Conservation (phyloP, 53 echinoderm and acorn worm species). For the Zoroaster sp. region DNA sequence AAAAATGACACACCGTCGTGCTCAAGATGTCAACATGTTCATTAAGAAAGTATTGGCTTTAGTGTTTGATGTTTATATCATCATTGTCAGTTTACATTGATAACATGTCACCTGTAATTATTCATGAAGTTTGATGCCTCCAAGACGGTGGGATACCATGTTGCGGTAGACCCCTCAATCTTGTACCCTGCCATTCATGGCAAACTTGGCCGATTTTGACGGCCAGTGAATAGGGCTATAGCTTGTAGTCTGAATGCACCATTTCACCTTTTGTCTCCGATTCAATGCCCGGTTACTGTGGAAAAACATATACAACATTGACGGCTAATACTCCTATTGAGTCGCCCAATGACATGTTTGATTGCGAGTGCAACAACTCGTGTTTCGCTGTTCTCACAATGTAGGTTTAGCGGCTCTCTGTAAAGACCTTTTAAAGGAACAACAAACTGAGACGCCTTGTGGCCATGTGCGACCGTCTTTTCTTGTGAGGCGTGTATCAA, state of each 20-base stretch:
- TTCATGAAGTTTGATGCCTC: background rate
- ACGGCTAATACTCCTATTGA: conserved; percentile 50
- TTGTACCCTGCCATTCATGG: conserved; percentile 33
- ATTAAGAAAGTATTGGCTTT: background rate
- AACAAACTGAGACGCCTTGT: conserved; percentile 36
- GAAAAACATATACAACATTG: conserved; percentile 62
- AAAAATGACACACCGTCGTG: background rate
- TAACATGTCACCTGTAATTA: conserved; percentile 33
- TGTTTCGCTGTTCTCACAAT: conserved; percentile 53
- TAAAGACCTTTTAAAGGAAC: conserved; percentile 4
- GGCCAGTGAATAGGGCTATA: conserved; percentile 29
- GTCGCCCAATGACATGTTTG: conserved; percentile 53
- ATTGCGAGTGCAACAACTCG: conserved; percentile 40
- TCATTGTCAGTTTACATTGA: background rate
- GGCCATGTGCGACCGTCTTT: conserved; percentile 47
- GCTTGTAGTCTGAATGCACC: conserved; percentile 49
- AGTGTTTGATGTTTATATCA: conserved; percentile 30
- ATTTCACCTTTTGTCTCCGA: conserved; percentile 48
- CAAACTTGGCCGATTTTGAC: conserved; percentile 46
- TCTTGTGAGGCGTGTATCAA: conserved; percentile 40
- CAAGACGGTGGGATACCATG: background rate
- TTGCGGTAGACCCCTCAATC: background rate
- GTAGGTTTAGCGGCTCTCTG: conserved; percentile 48
- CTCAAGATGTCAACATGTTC: conserved; percentile 20
- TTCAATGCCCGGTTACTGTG: conserved; percentile 27